A percentile compares a stretch with the other conserved stretches of the same genome.
These are phyloP conservation scores for Epizoanthus ramosus DNA, from an alignment of 92 coral and sea anemone genomes.

Conservation along the genomic window DNA sequence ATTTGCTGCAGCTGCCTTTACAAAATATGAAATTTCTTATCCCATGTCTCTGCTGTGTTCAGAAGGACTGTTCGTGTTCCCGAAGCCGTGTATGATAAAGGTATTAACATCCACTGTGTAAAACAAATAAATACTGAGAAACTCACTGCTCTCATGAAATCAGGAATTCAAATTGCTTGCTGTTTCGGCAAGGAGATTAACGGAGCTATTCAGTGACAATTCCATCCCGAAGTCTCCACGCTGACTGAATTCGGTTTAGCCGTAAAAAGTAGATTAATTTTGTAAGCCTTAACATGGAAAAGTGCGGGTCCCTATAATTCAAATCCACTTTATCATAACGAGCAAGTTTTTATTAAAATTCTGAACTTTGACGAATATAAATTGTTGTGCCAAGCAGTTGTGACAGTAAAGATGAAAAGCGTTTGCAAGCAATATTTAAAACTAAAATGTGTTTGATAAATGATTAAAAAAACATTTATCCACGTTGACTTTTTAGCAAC, in stretches of 20 bases:
- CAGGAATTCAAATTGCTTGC: conserved; percentile 19
- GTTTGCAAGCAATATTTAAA: too few relatives aligned
- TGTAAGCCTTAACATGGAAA: not conserved
- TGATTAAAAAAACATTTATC: too few relatives aligned
- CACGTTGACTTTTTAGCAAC: too few relatives aligned
- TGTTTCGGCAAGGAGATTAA: conserved; percentile 14
- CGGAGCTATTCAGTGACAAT: not conserved
- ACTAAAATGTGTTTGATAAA: too few relatives aligned
- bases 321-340: too few relatives aligned
- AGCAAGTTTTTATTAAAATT: too few relatives aligned
- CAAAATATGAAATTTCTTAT: not conserved
- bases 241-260: not conserved
- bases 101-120: not conserved
- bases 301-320: too few relatives aligned
- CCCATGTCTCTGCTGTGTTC: not conserved
- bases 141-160: not conserved
- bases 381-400: too few relatives aligned
- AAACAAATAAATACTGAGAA: not conserved
- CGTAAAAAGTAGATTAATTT: not conserved
- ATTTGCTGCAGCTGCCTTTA: too few relatives aligned
- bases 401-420: too few relatives aligned
- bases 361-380: too few relatives aligned
- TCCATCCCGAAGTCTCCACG: not conserved
- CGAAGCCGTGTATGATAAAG: too few relatives aligned
- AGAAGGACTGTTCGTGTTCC: not conserved